A percentile compares a stretch with the other conserved stretches of the same genome.
Evolutionary conservation across 2,113 vertebrate genomes (phyloP).

Genomic region (Phalacrocorax aristotelis): DNA sequence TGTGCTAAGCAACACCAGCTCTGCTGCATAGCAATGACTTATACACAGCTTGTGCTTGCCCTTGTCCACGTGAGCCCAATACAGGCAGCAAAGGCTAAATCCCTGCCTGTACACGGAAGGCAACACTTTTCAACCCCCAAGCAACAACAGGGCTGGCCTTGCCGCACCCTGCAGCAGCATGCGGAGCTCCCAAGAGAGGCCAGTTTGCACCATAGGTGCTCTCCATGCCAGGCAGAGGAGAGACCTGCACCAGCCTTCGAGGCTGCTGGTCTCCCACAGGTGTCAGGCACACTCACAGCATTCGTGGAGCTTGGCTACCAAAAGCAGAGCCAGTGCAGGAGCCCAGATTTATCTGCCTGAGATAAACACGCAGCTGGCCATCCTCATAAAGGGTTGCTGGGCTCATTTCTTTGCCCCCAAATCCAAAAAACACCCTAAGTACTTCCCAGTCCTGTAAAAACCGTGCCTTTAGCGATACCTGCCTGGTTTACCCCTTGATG

Average conservation of each 20-base stretch:
- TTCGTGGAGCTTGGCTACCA: fast-evolving
- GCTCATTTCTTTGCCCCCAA: neutral
- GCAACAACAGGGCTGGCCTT: neutral
- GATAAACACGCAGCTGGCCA: neutral
- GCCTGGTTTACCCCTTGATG: neutral
- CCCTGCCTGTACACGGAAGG: too few species aligned
- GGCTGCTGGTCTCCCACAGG: neutral
- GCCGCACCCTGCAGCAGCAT: too few species aligned
- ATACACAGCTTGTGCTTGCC: neutral
- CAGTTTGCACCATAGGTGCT: fast-evolving
- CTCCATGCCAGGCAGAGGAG: neutral
- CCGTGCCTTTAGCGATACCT: neutral
- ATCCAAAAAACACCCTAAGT: neutral
- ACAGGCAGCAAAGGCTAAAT: neutral
- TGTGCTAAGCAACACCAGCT: neutral
- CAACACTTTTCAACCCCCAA: neutral
- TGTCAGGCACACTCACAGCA: neutral
- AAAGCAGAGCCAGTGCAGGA: neutral
- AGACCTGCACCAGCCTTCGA: neutral
- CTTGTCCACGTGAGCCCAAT: fast-evolving
- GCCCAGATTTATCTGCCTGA: neutral
- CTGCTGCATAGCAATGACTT: neutral
- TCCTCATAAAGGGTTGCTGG: neutral
- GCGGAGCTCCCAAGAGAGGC: neutral
- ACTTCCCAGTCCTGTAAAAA: neutral